Percentiles rank a stretch among this genome's conserved stretches.
Conservation (phyloP, 2,888 invertebrate genomes). For the Anorthoa munda region DNA sequence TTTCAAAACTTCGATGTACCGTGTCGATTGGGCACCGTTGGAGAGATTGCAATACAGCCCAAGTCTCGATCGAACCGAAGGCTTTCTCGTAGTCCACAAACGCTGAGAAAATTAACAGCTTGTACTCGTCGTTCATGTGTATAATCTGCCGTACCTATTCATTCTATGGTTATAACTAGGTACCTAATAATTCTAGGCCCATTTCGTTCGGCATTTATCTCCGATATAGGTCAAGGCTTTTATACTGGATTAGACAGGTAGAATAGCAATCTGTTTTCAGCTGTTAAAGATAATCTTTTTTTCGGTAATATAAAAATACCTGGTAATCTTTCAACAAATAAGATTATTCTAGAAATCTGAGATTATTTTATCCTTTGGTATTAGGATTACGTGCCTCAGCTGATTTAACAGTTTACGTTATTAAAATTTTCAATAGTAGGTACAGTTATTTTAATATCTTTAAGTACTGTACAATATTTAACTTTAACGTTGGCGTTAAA, state of each 20-base stretch:
- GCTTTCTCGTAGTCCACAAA: no score
- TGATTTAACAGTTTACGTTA: background rate
- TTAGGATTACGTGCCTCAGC: background rate
- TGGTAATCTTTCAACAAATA: conserved; percentile 14
- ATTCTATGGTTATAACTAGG: background rate
- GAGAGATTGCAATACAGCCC: no score
- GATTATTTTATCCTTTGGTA: background rate
- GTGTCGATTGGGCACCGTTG: no score
- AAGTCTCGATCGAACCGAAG: no score
- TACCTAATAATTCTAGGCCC: conserved; percentile 25
- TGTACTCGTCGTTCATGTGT: no score
- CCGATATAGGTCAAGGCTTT: conserved; percentile 17
- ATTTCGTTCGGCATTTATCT: conserved; percentile 22
- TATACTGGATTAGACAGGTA: conserved; percentile 5
- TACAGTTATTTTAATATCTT: background rate
- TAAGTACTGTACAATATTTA: background rate
- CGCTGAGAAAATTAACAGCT: no score
- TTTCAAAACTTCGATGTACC: no score
- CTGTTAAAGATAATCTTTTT: conserved; percentile 20
- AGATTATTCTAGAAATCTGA: conserved; percentile 13
- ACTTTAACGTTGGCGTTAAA: no score
- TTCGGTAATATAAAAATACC: conserved; percentile 14
- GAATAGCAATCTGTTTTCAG: conserved; percentile 25
- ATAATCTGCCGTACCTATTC: no score
- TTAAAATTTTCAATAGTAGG: background rate